These are phyloP conservation scores for Bucorvus abyssinicus DNA, from an alignment of 2,797 vertebrate genomes.

Conservation along the genomic window DNA sequence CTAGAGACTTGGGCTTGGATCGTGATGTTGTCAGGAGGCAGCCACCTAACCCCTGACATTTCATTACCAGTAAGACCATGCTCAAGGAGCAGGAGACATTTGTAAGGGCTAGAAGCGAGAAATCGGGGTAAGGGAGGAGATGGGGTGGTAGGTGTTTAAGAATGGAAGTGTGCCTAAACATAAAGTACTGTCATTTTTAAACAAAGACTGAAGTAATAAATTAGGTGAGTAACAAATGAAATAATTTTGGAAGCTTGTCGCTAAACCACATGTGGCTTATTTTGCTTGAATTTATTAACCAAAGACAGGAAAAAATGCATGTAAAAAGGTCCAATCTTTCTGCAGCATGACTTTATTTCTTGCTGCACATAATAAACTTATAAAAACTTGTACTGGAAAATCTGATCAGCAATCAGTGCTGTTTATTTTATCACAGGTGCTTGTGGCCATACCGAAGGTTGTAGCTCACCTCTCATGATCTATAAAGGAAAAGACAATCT, in stretches of 20 bases:
- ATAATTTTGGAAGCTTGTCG: background rate
- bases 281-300: background rate
- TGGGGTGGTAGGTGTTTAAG: background rate
- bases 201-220: background rate
- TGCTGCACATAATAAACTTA: background rate
- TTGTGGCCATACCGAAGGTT: background rate
- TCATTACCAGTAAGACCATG: background rate
- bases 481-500: background rate
- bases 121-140: background rate
- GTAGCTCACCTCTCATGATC: background rate
- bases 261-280: background rate
- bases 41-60: background rate
- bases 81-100: background rate
- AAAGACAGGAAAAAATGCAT: fast-evolving
- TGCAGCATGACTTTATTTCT: background rate
- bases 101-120: background rate
- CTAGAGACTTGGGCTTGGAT: background rate
- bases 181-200: background rate
- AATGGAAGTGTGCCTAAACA: background rate
- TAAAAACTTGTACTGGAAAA: background rate
- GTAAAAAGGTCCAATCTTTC: background rate
- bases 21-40: background rate
- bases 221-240: background rate
- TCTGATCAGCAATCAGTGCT: background rate
- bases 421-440: background rate